Evolutionary conservation across 2,113 vertebrate genomes (phyloP).

Genomic region (Erythrolamprus reginae): DNA sequence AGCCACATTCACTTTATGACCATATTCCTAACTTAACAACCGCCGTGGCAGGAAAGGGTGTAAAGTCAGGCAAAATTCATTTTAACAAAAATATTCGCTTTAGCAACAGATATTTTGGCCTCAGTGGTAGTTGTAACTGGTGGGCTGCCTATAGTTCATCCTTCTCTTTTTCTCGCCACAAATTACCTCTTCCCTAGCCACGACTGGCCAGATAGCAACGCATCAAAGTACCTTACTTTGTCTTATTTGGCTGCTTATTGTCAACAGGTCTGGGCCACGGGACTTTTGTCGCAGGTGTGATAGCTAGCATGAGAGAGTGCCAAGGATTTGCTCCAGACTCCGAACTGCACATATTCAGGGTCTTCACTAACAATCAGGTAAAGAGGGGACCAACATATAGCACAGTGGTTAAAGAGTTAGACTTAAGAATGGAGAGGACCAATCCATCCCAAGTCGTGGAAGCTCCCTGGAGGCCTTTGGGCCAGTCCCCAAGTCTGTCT

Average conservation of each 20-base stretch:
- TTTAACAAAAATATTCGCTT: too few species aligned
- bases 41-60: too few species aligned
- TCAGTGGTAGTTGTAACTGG: too few species aligned
- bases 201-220: background rate
- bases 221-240: background rate
- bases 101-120: too few species aligned
- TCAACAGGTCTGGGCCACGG: constrained; percentile 89
- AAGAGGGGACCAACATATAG: background rate
- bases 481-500: background rate
- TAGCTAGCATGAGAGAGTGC: constrained; percentile 98
- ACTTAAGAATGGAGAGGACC: background rate
- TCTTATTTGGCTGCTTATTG: constrained; percentile 21
- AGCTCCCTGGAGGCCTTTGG: background rate
- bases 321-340: constrained; percentile 97
- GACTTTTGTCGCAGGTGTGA: constrained; percentile 97
- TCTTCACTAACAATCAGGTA: constrained; percentile 99
- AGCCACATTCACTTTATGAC: too few species aligned
- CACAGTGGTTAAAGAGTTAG: background rate
- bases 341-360: constrained; percentile 96
- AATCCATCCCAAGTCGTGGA: background rate
- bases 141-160: background rate
- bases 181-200: background rate
- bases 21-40: too few species aligned
- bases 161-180: background rate
- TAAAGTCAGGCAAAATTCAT: too few species aligned